Evolutionary conservation across 2,888 invertebrate genomes (phyloP).

Genomic region (Hedychridium roseum): DNA sequence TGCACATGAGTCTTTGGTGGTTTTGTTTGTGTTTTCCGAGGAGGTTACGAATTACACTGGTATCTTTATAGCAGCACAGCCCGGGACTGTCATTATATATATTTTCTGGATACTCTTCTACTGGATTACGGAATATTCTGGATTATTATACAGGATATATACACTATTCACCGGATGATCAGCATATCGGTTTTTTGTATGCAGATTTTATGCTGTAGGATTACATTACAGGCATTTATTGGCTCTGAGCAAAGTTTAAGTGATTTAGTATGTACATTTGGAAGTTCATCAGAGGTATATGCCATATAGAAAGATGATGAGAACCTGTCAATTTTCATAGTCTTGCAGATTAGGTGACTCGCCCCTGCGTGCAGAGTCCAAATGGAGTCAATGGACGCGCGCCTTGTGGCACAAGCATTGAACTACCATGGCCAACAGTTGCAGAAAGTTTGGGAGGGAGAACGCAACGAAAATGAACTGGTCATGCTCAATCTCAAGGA

Average conservation of each 20-base stretch:
- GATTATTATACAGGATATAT: background rate
- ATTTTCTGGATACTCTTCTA: no score
- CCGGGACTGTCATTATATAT: no score
- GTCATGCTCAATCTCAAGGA: conserved; percentile 71
- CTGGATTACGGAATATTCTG: no score
- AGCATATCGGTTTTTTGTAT: conserved; percentile 2
- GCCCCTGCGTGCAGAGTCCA: conserved; percentile 25
- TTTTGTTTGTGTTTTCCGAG: no score
- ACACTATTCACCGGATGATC: no score
- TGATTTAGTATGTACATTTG: background rate
- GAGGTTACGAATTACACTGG: no score
- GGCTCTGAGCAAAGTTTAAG: no score
- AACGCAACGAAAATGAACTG: conserved; percentile 81
- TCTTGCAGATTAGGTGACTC: conserved; percentile 50
- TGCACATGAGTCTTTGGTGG: no score
- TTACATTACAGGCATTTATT: background rate
- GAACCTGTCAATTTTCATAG: conserved; percentile 40
- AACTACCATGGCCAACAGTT: conserved; percentile 89
- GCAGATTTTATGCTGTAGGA: background rate
- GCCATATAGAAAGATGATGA: conserved; percentile 3
- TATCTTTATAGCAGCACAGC: no score
- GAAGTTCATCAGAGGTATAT: conserved; percentile 1
- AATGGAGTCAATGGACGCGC: conserved; percentile 67
- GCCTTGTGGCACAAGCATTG: conserved; percentile 74
- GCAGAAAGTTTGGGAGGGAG: conserved; percentile 88